A percentile compares a stretch with the other conserved stretches of the same genome.
phyloP scores from a whole-genome alignment of 2,888 invertebrate species.

The Trichopoda pennipes region DNA sequence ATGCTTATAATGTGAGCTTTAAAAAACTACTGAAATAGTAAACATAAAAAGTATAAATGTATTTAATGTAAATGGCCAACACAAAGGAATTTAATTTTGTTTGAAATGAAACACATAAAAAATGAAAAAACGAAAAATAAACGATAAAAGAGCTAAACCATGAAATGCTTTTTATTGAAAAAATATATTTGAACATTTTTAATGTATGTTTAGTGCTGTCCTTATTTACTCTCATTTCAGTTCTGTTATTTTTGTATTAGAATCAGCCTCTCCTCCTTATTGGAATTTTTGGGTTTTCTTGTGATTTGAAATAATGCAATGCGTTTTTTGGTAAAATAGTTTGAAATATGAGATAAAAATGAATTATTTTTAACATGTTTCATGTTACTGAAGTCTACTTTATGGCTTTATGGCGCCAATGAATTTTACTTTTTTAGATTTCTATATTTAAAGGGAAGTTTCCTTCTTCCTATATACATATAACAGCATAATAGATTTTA shows the following conservation, averaged over 20 bases:
- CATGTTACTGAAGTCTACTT: no score
- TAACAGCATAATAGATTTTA: no score
- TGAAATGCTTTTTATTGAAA: slow-evolving; percentile 20
- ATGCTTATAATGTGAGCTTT: slow-evolving; percentile 19
- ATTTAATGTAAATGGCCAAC: slow-evolving; percentile 42
- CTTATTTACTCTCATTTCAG: slow-evolving; percentile 18
- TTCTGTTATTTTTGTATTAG: not conserved
- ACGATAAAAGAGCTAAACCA: slow-evolving; percentile 1
- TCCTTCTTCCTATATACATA: no score
- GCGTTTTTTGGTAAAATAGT: not conserved
- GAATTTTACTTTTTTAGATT: no score
- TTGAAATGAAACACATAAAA: slow-evolving; percentile 21
- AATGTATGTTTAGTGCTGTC: slow-evolving; percentile 7
- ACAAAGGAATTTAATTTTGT: slow-evolving; percentile 45
- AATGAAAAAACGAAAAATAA: not conserved
- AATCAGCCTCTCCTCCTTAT: not conserved
- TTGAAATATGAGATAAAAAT: not conserved
- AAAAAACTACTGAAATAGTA: slow-evolving; percentile 8
- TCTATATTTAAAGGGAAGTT: no score
- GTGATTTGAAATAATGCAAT: not conserved
- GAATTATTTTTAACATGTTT: no score
- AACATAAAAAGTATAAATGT: not conserved
- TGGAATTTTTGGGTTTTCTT: not conserved
- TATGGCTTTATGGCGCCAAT: no score
- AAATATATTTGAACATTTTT: slow-evolving; percentile 30